These are phyloP conservation scores for Butorides virescens DNA, from an alignment of 2,113 vertebrate species.

Conservation along the genomic window DNA sequence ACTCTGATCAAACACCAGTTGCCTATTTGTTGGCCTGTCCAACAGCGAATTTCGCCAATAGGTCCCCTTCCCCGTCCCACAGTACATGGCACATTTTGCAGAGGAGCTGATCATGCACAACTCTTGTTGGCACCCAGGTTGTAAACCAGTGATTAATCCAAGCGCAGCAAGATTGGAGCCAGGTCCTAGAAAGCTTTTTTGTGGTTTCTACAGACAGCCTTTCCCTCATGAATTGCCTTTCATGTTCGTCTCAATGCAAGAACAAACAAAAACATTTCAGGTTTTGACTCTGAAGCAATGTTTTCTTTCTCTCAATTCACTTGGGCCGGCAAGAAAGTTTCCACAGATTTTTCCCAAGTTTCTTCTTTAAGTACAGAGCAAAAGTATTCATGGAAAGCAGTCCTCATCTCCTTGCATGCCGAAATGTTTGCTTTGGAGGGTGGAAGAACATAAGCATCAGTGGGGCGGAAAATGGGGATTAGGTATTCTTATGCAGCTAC, in stretches of 20 bases:
- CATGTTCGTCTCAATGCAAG: not conserved
- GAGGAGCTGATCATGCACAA: not conserved
- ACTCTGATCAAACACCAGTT: not conserved
- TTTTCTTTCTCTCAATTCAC: not conserved
- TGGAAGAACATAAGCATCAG: not conserved
- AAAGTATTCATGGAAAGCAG: conserved; percentile 1
- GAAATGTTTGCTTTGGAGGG: conserved; percentile 25
- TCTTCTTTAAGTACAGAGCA: not conserved
- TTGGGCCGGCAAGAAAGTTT: not conserved
- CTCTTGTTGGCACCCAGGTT: not conserved
- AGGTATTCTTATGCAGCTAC: not conserved
- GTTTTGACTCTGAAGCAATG: not conserved
- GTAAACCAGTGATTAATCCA: not conserved
- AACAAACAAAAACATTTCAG: not conserved
- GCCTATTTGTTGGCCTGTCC: not conserved
- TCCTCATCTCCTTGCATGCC: not conserved
- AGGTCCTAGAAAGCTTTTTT: conserved; percentile 17
- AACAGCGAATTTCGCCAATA: not conserved
- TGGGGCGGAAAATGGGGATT: not conserved
- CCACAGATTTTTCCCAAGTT: conserved; percentile 21
- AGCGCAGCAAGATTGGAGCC: not conserved
- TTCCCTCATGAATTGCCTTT: not conserved
- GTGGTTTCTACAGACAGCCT: not conserved
- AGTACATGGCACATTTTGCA: not conserved
- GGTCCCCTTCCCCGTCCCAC: not conserved